phyloP scores from a whole-genome alignment of 2,797 vertebrate species.

The Lophius americanus region DNA sequence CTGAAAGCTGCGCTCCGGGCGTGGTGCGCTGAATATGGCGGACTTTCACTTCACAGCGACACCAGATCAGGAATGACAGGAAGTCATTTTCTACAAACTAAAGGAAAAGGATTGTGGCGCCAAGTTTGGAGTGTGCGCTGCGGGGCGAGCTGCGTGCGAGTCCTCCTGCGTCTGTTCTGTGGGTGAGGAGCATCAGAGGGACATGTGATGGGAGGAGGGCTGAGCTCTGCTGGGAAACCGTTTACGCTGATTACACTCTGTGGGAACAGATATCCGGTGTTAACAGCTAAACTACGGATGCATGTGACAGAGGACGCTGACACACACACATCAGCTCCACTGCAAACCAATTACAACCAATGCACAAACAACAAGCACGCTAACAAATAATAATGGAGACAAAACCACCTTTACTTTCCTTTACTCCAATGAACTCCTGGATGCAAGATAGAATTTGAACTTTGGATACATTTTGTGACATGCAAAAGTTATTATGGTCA shows the following conservation, averaged over 20 bases:
- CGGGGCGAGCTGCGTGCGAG: conserved; percentile 13
- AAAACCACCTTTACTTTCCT: no score
- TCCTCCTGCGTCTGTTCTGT: conserved; percentile 22
- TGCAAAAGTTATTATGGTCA: no score
- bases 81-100: neutral
- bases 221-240: conserved; percentile 71
- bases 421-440: no score
- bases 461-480: no score
- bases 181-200: conserved; percentile 11
- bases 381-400: no score
- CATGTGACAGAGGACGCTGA: conserved; percentile 29
- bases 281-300: conserved; percentile 50
- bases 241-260: conserved; percentile 71
- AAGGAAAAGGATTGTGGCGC: neutral
- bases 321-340: conserved; percentile 16
- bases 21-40: conserved; percentile 89
- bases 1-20: conserved; percentile 76
- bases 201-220: conserved; percentile 80
- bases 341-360: conserved; percentile 7
- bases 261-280: conserved; percentile 67
- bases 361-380: no score
- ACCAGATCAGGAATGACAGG: conserved; percentile 2
- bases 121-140: neutral
- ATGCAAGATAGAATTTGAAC: no score
- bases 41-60: conserved; percentile 66